Conservation (phyloP, 1,140 invertebrate species). For the Hirudo medicinalis region DNA sequence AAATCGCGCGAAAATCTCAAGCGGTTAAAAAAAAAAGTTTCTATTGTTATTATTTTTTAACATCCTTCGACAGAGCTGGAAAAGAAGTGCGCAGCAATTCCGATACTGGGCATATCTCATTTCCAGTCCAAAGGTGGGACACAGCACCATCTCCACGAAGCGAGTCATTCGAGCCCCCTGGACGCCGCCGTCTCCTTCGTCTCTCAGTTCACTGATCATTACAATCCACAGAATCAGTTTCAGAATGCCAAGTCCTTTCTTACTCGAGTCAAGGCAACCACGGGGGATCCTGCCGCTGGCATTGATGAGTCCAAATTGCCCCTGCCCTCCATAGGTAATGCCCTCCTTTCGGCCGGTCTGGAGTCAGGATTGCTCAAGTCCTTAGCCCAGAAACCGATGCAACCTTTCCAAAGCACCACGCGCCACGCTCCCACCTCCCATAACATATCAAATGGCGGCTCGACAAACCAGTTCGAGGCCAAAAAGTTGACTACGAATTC, state of each 20-base stretch:
- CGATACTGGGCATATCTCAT: no score
- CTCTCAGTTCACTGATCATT: constrained; percentile 7
- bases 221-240: constrained; percentile 1
- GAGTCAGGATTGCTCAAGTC: background rate
- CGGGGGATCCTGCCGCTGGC: background rate
- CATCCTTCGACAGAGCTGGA: no score
- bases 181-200: background rate
- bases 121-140: no score
- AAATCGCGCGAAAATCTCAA: no score
- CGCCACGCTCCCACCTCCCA: background rate
- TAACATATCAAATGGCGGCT: no score
- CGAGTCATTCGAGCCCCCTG: background rate
- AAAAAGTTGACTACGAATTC: no score
- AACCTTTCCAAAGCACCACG: background rate
- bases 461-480: background rate
- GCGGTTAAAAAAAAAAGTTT: no score
- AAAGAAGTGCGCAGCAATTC: no score
- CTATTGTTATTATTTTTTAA: no score
- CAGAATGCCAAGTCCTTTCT: background rate
- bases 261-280: background rate
- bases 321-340: background rate
- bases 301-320: background rate
- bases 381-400: background rate
- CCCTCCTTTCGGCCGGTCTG: constrained; percentile 3
- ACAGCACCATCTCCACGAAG: no score